Conservation (phyloP, 2,888 invertebrate species). For the Sympetrum striolatum region DNA sequence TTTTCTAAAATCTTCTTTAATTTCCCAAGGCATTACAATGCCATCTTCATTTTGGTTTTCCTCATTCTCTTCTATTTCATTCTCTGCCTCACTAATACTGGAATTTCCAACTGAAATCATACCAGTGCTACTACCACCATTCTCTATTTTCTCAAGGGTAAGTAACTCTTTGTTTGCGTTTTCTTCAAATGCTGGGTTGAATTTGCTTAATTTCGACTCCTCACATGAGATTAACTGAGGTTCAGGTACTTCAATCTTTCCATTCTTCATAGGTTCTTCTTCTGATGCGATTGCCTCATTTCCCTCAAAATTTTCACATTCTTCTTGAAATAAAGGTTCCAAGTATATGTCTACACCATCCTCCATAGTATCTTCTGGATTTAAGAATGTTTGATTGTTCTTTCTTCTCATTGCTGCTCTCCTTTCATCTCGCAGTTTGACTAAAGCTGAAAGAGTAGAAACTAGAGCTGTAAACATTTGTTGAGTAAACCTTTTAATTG, state of each 20-base stretch:
- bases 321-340: background rate
- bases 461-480: background rate
- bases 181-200: background rate
- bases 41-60: background rate
- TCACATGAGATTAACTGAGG: background rate
- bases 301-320: background rate
- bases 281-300: background rate
- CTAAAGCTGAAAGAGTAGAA: background rate
- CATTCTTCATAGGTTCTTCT: background rate
- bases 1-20: background rate
- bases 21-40: slow-evolving; percentile 10
- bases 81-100: background rate
- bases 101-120: background rate
- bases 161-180: background rate
- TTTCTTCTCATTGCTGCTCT: background rate
- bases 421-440: background rate
- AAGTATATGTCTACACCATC: background rate
- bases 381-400: background rate
- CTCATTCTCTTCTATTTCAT: background rate
- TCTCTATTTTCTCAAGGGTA: background rate
- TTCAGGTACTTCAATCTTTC: background rate
- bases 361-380: background rate
- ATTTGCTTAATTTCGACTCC: background rate
- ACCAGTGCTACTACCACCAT: background rate
- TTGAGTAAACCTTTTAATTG: background rate